Base-by-base conservation (phyloP, 2,113 vertebrate species). In the Crotalus helleri region DNA sequence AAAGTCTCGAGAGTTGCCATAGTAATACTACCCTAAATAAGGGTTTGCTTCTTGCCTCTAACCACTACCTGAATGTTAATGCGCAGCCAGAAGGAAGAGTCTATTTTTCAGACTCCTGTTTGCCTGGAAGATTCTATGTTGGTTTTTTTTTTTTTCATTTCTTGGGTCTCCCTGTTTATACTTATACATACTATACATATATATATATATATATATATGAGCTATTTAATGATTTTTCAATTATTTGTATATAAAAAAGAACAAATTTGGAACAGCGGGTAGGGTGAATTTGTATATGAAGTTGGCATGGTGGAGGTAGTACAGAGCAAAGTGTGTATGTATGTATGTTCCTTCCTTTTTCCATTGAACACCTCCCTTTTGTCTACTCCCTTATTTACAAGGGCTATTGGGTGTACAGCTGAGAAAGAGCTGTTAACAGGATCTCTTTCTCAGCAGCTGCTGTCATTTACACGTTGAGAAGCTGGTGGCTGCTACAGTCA, bases 1-100 rank as follows among this genome's bases (percentile, higher is more conserved):
- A 24, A 96, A 98, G 90, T 98, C 98, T 0, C 98, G 98, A 96
- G 97, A 98, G 61, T 98, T 98, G 96, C 97, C 99, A 92, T 99
- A 96, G 98, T 98, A 87, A 97, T 98, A 88, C 97, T 97, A 85
- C 98, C 92, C 92, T 90, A 93, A 57, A 86, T 64, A 49, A 98
- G 96, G 98, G 44, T 64, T 49, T 49, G 55, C 87, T 39, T 33
- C 61, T 85, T 93, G 61, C 74, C 53, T 90, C n/a, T 89, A 93
- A 51, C 39, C 57, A 54, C 74, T 49, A 90, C 53, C 92, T 90
- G 92, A 90, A 93, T 93, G 92, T 93, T 51, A 90, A 58, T 61
- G 88, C 51, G 39, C 81, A 53, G 74, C 92, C 81, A 53, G 46
- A 85, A 58, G 33, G 55, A 39, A 29, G 53, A 12, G 85, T 81